Percentiles rank a stretch among this genome's conserved stretches.
Conservation (phyloP, 2,888 invertebrate species). For the Drosophila stalkeri region DNA sequence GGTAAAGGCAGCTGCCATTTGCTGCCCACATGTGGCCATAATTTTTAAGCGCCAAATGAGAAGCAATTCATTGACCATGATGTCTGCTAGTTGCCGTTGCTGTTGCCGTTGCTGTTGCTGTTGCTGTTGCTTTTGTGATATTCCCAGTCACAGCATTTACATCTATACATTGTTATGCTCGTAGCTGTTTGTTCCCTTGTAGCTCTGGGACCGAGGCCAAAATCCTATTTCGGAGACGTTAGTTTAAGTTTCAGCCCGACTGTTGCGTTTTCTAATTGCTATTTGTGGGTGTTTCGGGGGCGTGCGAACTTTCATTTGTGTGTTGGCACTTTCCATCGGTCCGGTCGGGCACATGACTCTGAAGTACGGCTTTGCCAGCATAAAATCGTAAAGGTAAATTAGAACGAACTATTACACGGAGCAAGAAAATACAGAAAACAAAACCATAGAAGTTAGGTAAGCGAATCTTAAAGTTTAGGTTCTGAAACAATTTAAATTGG, state of each 20-base stretch:
- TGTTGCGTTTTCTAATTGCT: conserved; percentile 62
- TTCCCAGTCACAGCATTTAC: conserved; percentile 52
- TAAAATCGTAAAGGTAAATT: conserved; percentile 31
- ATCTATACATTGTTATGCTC: conserved; percentile 32
- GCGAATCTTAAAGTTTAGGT: neutral
- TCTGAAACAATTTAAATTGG: neutral
- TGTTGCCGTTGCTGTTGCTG: neutral
- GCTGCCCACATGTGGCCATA: conserved; percentile 79
- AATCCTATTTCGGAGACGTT: conserved; percentile 58
- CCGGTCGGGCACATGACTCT: conserved; percentile 12
- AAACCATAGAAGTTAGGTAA: neutral
- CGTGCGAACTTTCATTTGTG: conserved; percentile 38
- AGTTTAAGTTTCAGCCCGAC: conserved; percentile 41
- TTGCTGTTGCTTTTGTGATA: conserved; percentile 50
- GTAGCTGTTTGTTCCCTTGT: conserved; percentile 16
- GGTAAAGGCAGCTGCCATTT: conserved; percentile 45
- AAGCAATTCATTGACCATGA: conserved; percentile 81
- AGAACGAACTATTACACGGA: neutral
- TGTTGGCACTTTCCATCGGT: conserved; percentile 29
- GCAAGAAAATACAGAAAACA: neutral
- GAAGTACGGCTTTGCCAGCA: conserved; percentile 8
- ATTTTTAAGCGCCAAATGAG: conserved; percentile 80
- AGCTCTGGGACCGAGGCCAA: conserved; percentile 62
- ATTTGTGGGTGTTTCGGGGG: conserved; percentile 55
- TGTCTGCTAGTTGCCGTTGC: conserved; percentile 67